These are phyloP conservation scores for Eurypyga helias DNA, from an alignment of 2,113 vertebrate species.

Conservation along the genomic window DNA sequence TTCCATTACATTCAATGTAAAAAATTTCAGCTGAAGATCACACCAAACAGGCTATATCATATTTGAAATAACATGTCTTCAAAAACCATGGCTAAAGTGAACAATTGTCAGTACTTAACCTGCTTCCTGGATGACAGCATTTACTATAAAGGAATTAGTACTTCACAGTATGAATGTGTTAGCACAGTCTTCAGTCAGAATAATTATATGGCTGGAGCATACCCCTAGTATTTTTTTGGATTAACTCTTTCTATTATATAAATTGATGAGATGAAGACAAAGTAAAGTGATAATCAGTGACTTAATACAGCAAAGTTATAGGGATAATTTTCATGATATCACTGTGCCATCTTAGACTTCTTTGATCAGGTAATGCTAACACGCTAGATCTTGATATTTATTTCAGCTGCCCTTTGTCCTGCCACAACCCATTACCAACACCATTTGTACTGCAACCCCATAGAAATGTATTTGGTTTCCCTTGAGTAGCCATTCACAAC, in stretches of 20 bases:
- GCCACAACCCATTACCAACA: conserved; percentile 57
- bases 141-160: not conserved
- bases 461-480: conserved; percentile 60
- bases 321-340: not conserved
- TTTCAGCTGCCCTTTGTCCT: conserved; percentile 47
- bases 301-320: not conserved
- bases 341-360: not conserved
- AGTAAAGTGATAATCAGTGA: not conserved
- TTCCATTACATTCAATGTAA: not conserved
- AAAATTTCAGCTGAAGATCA: not conserved
- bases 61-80: not conserved
- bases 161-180: not conserved
- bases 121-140: not conserved
- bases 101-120: not conserved
- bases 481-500: conserved; percentile 62
- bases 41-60: not conserved
- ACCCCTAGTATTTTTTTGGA: not conserved
- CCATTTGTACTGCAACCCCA: conserved; percentile 47
- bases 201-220: not conserved
- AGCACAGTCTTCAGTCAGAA: not conserved
- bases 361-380: not conserved
- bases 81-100: not conserved
- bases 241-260: not conserved
- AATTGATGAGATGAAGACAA: conserved; percentile 7
- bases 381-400: not conserved